Base-by-base conservation (phyloP, 2,113 vertebrate species). In the Fulmarus glacialis region DNA sequence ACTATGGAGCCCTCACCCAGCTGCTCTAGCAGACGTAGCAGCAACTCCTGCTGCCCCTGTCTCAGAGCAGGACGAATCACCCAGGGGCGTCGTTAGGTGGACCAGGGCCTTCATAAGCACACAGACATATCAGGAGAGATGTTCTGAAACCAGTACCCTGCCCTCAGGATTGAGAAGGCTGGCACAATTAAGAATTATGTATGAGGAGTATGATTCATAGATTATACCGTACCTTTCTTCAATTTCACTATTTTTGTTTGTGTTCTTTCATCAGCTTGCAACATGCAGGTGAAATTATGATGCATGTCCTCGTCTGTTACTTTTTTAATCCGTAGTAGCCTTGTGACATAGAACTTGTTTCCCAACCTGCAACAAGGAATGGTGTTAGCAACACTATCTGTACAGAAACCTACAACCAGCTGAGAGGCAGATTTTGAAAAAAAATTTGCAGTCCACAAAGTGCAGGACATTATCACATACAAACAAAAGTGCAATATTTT, bases 211-310 rank as follows among this genome's bases (percentile, higher is more conserved):
- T 23, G 38, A 56, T 8, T 85, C 53, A 40, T 15, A 71, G 40
- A 59, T 55, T 47, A 36, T 63, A 97, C 93, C 71, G 53, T 98
- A 98, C 97, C 98, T 92, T 89, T 96, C 82, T 95, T 79, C 68
- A 99, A 56, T 80, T 95, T 89, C 87, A 98, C 97, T 64, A 15
- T 80, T 87, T 95, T 98, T 3, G 4, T 78, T 24, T 92, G 79
- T 8, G 4, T 32, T 17, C 27, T 40, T 56, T 55, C 86, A 23
- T 55, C 17, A 12, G 47, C n/a, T 66, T 19, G 17, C n/a, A 98
- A 87, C n/a, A 86, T 63, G n/a, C 98, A 99, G 53, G 91, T 98
- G 90, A 98, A 98, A 62, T 73, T 85, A 86, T 36, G 40, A 43
- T 92, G 79, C 38, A 98, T 75, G 85, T 98, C 94, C 11, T 97